Percentiles rank a stretch among this genome's conserved stretches.
phyloP scores from a whole-genome alignment of 2,797 vertebrate genomes.

The Oreochromis mossambicus region DNA sequence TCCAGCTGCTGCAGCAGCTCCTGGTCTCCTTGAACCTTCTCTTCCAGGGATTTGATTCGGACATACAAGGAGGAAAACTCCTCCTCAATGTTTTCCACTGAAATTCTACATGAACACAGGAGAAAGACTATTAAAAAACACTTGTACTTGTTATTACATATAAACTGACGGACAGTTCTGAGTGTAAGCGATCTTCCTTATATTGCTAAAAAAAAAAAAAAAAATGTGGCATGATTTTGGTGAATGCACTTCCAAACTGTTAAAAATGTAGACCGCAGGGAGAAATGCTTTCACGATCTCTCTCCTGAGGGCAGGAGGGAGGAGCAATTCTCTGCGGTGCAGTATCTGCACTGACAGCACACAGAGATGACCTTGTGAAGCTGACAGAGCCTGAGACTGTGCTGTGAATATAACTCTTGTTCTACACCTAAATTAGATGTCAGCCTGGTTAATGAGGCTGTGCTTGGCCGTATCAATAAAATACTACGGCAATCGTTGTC shows the following conservation, averaged over 20 bases:
- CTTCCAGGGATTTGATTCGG: slow-evolving; percentile 85
- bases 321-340: slow-evolving; percentile 18
- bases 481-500: neutral
- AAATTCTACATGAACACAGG: slow-evolving; percentile 78
- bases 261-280: neutral
- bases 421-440: neutral
- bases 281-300: neutral
- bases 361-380: slow-evolving; percentile 50
- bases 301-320: neutral
- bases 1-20: slow-evolving; percentile 88
- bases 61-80: slow-evolving; percentile 86
- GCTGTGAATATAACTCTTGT: neutral
- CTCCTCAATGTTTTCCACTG: slow-evolving; percentile 87
- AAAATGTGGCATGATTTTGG: neutral
- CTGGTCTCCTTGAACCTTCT: slow-evolving; percentile 83
- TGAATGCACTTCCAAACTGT: neutral
- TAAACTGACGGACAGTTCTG: neutral
- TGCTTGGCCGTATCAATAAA: neutral
- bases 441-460: neutral
- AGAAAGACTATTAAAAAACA: neutral
- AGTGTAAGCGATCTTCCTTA: neutral
- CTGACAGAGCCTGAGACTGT: slow-evolving; percentile 25
- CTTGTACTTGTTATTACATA: neutral
- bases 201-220: neutral
- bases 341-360: slow-evolving; percentile 23